Percentiles rank a stretch among this genome's conserved stretches.
These are phyloP conservation scores for Ptychochromis oligacanthus DNA, from an alignment of 2,113 vertebrate genomes.

Conservation along the genomic window DNA sequence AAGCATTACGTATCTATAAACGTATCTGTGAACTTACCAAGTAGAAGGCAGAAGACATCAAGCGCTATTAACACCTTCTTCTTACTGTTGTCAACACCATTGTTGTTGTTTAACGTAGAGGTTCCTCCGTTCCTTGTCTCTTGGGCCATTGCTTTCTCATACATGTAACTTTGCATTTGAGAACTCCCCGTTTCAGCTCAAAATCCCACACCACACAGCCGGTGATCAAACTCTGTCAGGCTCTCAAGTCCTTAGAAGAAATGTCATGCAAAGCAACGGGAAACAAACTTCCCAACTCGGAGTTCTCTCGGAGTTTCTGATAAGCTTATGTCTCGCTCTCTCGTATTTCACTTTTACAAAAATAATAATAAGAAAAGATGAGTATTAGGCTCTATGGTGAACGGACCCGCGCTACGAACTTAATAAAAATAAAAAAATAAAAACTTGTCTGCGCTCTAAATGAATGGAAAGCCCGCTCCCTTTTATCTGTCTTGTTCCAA, in stretches of 20 bases:
- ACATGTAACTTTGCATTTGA: conserved; percentile 95
- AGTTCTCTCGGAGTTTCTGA: conserved; percentile 44
- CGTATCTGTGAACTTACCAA: conserved; percentile 84
- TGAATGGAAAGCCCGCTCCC: conserved; percentile 63
- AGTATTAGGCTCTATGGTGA: neutral
- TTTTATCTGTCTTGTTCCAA: conserved; percentile 48
- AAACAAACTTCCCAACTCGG: conserved; percentile 31
- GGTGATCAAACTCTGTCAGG: conserved; percentile 37
- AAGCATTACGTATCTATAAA: neutral
- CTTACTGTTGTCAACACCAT: conserved; percentile 83
- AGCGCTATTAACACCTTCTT: conserved; percentile 89
- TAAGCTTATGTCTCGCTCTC: conserved; percentile 21
- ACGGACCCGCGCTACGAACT: conserved; percentile 32
- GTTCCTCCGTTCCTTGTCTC: conserved; percentile 95
- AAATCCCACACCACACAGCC: conserved; percentile 66
- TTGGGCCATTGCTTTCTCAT: conserved; percentile 95
- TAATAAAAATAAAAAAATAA: neutral
- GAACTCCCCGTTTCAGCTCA: conserved; percentile 51
- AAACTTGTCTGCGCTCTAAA: conserved; percentile 36
- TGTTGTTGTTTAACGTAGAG: conserved; percentile 89
- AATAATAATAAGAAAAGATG: neutral
- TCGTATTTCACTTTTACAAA: neutral
- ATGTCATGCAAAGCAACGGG: conserved; percentile 48
- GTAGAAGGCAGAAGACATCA: conserved; percentile 92
- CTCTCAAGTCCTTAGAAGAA: conserved; percentile 46